Conservation (phyloP, 2,888 invertebrate species). For the Ormia ochracea region DNA sequence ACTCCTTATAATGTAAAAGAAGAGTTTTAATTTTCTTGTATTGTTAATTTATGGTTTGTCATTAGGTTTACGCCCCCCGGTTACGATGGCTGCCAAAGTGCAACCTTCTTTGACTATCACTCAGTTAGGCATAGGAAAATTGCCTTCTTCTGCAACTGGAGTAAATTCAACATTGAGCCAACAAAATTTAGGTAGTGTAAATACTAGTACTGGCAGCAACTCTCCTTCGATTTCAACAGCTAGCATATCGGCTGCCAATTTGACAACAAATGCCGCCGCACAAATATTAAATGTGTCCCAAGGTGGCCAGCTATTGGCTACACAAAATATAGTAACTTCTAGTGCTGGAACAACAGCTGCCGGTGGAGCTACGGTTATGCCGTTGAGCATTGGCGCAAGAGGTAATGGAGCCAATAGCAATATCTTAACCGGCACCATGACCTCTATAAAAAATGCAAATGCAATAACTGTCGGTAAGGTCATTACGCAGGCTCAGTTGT, state of each 20-base stretch:
- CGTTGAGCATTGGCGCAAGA: conserved; percentile 72
- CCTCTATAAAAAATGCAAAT: conserved; percentile 73
- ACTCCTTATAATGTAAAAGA: neutral
- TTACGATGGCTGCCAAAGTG: conserved; percentile 75
- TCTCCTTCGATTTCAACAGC: conserved; percentile 59
- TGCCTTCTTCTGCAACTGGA: conserved; percentile 65
- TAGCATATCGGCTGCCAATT: conserved; percentile 65
- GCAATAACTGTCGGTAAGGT: conserved; percentile 75
- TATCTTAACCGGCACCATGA: conserved; percentile 74
- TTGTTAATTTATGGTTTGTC: conserved; percentile 2
- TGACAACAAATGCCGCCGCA: conserved; percentile 64
- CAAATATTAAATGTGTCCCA: conserved; percentile 72
- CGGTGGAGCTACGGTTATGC: conserved; percentile 74
- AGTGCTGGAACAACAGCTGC: conserved; percentile 63
- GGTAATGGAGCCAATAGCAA: conserved; percentile 67
- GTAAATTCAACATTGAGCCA: conserved; percentile 62
- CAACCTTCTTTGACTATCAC: conserved; percentile 77
- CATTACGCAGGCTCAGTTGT: conserved; percentile 69
- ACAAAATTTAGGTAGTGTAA: conserved; percentile 63
- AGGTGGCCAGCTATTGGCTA: conserved; percentile 66
- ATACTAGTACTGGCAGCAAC: conserved; percentile 44
- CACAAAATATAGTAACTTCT: conserved; percentile 67
- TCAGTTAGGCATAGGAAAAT: conserved; percentile 73
- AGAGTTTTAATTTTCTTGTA: neutral
- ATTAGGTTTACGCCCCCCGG: conserved; percentile 73